Evolutionary conservation across 35 echinoderm and acorn worm species (phyloP).

Genomic region (Acanthaster planci): DNA sequence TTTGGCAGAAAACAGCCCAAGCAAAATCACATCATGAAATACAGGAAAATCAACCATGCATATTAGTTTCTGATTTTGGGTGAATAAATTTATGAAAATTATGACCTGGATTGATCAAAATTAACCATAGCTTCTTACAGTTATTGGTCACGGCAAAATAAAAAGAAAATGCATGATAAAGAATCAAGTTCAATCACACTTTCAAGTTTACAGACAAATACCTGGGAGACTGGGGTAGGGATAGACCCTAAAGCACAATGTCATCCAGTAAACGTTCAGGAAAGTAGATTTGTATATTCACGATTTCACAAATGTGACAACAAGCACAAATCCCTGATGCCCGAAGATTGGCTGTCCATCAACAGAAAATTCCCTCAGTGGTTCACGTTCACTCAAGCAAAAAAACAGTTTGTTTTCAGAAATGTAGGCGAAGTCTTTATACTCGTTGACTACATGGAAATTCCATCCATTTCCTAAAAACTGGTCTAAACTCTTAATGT

Average conservation of each 20-base stretch:
- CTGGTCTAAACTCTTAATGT: conserved; percentile 15
- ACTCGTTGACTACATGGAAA: conserved; percentile 40
- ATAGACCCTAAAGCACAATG: background rate
- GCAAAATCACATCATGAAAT: background rate
- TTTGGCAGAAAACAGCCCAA: background rate
- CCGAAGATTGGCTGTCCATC: conserved; percentile 29
- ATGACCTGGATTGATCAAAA: background rate
- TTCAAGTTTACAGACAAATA: background rate
- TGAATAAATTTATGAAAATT: no score
- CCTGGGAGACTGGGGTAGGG: background rate
- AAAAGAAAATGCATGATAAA: background rate
- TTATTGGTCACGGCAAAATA: background rate
- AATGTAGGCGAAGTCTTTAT: conserved; percentile 53
- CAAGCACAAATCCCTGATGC: conserved; percentile 37
- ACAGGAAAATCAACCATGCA: no score
- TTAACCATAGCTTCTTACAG: background rate
- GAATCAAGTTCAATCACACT: background rate
- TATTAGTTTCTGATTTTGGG: no score
- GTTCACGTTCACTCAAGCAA: conserved; percentile 42
- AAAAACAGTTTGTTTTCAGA: conserved; percentile 33
- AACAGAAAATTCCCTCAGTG: conserved; percentile 39
- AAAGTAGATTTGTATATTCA: conserved; percentile 11
- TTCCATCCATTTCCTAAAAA: conserved; percentile 51
- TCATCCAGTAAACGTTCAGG: background rate
- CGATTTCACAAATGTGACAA: conserved; percentile 51